phyloP scores from a whole-genome alignment of 2,888 invertebrate genomes.

The Syrista parreyssii region DNA sequence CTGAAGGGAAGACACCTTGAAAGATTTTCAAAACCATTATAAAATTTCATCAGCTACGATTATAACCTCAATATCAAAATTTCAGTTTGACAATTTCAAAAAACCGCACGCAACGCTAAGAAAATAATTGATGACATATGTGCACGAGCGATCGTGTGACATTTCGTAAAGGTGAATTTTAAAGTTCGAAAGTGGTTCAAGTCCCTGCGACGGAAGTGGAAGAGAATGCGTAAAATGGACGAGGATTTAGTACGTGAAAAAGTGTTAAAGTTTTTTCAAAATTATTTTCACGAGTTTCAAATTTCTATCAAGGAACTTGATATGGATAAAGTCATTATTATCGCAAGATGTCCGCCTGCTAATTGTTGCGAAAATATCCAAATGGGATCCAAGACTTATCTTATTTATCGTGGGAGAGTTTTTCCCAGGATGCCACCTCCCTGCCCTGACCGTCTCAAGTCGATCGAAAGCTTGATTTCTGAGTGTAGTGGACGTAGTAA shows the following conservation, averaged over 20 bases:
- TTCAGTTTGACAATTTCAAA: slow-evolving; percentile 23
- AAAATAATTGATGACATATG: background rate
- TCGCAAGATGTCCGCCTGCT: slow-evolving; percentile 50
- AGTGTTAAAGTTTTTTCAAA: background rate
- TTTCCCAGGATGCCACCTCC: slow-evolving; percentile 30
- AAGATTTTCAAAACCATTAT: background rate
- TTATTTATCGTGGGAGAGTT: slow-evolving; percentile 50
- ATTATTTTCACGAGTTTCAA: background rate
- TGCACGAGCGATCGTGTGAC: slow-evolving; percentile 2
- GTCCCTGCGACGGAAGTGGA: slow-evolving; percentile 18
- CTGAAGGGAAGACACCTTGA: background rate
- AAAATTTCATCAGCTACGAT: background rate
- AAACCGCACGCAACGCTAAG: slow-evolving; percentile 5
- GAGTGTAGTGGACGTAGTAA: background rate
- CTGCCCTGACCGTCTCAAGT: slow-evolving; percentile 4
- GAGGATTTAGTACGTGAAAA: background rate
- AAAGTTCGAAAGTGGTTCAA: slow-evolving; percentile 18
- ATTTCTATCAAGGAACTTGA: slow-evolving; percentile 10
- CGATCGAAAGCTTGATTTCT: background rate
- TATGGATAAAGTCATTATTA: slow-evolving; percentile 40
- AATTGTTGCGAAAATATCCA: slow-evolving; percentile 28
- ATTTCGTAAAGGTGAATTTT: slow-evolving; percentile 16
- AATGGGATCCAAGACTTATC: slow-evolving; percentile 54
- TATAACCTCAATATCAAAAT: slow-evolving; percentile 9
- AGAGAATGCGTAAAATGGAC: background rate